These are phyloP conservation scores for Seriola dumerili DNA, from an alignment of 2,113 vertebrate genomes.

Conservation along the genomic window DNA sequence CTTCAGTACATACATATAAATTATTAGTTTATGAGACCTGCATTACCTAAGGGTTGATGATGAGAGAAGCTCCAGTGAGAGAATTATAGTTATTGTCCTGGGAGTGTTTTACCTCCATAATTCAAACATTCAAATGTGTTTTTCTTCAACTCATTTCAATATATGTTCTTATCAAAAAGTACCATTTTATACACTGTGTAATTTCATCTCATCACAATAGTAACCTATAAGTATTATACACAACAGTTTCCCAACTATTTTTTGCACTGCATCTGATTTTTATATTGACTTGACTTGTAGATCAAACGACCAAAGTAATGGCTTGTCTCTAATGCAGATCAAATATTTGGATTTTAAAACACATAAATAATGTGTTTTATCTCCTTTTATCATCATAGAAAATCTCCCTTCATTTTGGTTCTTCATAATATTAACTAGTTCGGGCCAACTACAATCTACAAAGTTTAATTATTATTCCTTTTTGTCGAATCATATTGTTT, in stretches of 20 bases:
- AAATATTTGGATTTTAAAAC: background rate
- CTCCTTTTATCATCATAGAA: no score
- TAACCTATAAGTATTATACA: background rate
- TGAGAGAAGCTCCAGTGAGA: background rate
- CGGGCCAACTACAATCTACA: background rate
- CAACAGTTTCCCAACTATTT: background rate
- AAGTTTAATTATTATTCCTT: background rate
- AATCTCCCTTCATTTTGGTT: background rate
- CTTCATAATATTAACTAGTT: background rate
- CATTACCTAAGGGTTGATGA: background rate
- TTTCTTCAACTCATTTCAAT: background rate
- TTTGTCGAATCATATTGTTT: background rate
- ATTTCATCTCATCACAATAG: background rate
- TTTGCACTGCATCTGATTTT: background rate
- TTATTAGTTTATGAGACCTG: background rate
- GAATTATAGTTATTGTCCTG: background rate
- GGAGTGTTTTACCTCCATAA: background rate
- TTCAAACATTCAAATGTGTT: background rate
- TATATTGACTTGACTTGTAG: no score
- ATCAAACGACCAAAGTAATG: background rate
- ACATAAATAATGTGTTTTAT: background rate
- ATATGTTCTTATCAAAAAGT: background rate
- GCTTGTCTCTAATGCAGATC: background rate
- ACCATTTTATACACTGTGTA: background rate
- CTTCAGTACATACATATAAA: constrained; percentile 2